phyloP scores from a whole-genome alignment of 2,888 invertebrate genomes.

The Tetheella fluctuosa region DNA sequence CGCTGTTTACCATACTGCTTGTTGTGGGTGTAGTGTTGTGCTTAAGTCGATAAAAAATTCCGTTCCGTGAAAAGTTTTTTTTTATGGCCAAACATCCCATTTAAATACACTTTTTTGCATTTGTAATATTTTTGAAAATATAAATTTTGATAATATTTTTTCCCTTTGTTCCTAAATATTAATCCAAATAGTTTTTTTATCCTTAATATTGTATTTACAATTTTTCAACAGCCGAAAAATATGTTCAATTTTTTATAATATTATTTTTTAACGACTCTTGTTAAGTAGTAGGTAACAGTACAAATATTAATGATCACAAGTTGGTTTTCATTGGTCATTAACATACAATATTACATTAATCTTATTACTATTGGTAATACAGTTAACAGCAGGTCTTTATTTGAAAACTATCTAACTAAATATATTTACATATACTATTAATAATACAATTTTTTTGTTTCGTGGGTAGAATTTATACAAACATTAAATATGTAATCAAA shows the following conservation, averaged over 20 bases:
- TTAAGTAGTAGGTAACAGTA: conserved; percentile 85
- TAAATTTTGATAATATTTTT: conserved; percentile 85
- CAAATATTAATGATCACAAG: conserved; percentile 86
- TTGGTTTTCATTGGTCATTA: conserved; percentile 86
- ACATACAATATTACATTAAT: conserved; percentile 81
- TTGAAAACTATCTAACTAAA: conserved; percentile 64
- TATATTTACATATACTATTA: conserved; percentile 59
- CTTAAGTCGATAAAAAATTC: conserved; percentile 80
- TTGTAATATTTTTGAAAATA: conserved; percentile 85
- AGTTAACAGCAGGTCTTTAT: conserved; percentile 78
- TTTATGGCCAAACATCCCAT: conserved; percentile 81
- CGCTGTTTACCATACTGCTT: conserved; percentile 81
- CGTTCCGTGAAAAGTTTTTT: conserved; percentile 70
- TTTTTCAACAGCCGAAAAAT: conserved; percentile 85
- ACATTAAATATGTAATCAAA: conserved; percentile 24
- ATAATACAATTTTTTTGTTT: conserved; percentile 25
- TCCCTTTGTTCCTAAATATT: conserved; percentile 83
- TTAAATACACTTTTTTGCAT: conserved; percentile 76
- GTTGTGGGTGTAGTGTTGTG: conserved; percentile 72
- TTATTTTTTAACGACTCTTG: conserved; percentile 85
- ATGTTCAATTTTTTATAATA: conserved; percentile 82
- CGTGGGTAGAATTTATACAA: conserved; percentile 29
- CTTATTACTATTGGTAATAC: conserved; percentile 78
- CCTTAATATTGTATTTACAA: conserved; percentile 84
- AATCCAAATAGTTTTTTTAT: conserved; percentile 84